Evolutionary conservation across 2,888 invertebrate genomes (phyloP), one percentile per base, ranked within the genome.

Genomic region (Plagodis pulveraria): DNA sequence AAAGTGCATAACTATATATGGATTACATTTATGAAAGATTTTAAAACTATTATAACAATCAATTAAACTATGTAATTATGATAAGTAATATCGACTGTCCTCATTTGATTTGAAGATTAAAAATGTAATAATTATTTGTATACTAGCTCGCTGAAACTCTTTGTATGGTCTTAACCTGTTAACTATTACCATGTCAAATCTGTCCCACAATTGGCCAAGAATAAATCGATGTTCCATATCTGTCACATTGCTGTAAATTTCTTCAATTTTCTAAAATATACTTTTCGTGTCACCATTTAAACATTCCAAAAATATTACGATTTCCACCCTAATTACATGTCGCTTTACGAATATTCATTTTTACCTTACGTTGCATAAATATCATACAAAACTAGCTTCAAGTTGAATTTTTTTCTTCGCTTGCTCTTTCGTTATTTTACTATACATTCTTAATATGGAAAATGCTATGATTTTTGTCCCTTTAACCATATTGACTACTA

Each of bases 301-400:
- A 67, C 67, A 58, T 63, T 69, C 69, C 67, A 69, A 69, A 69
- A 69, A 69, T 69, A 69, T 65, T 56, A 41, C 56, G 40, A 46
- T 50, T 56, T 45, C 50, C 40, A 56, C 50, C 44, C 40, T 57
- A 46, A 45, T 51, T 42, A 58, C 33, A 36, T 52, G 38, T 42
- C 33, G 51, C 41, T 44, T 57, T 51, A 49, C 38, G 44, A 53
- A 45, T 52, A 40, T 46, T 43, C 10, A 44, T 38, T 45, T 52
- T 12, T 32, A 36, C 22, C 22, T 22, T 41, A 36, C 45, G 36
- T 43, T 43, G 44, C 48, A 51, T 57, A 56, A 49, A 56, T 55
- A 50, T 11, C 48, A 22, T 56, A 61, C 47, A 61, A 61, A 61
- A 57, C 62, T 51, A 62, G 41, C 36, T 40, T 44, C 33, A 12